These are phyloP conservation scores for Drosophila persimilis DNA, from an alignment of 1,140 invertebrate genomes.

Conservation along the genomic window DNA sequence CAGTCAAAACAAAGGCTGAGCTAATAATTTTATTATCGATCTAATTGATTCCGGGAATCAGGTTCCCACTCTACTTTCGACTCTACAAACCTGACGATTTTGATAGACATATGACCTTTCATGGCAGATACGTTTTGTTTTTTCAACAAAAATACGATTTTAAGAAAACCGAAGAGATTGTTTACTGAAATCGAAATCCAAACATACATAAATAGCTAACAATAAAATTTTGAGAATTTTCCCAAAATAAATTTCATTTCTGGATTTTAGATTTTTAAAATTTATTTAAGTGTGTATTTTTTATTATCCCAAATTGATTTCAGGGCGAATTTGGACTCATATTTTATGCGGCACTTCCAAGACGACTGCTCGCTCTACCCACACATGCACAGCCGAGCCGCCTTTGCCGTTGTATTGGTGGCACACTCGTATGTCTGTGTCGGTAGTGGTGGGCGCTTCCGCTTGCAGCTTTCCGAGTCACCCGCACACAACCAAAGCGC, in stretches of 20 bases:
- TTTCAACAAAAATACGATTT: constrained; percentile 1
- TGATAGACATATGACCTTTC: constrained; percentile 60
- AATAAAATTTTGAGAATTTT: constrained; percentile 40
- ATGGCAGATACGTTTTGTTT: constrained; percentile 4
- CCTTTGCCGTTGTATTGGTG: constrained; percentile 37
- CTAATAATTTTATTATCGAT: constrained; percentile 22
- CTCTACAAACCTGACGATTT: constrained; percentile 20
- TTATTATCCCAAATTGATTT: constrained; percentile 22
- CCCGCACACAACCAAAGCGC: constrained; percentile 30
- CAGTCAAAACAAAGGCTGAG: constrained; percentile 22
- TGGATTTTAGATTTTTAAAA: constrained; percentile 34
- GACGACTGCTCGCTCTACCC: constrained; percentile 21
- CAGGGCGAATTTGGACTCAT: constrained; percentile 29
- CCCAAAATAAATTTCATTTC: constrained; percentile 51
- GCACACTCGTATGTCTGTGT: too few relatives aligned
- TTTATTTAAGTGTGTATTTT: constrained; percentile 46
- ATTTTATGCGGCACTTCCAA: constrained; percentile 26
- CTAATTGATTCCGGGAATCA: constrained; percentile 45
- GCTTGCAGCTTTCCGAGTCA: constrained; percentile 57
- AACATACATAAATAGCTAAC: constrained; percentile 25
- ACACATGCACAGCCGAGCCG: constrained; percentile 26
- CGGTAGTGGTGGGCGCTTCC: constrained; percentile 63
- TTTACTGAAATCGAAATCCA: constrained; percentile 13
- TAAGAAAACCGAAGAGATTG: constrained; percentile 6
- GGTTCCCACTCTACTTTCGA: constrained; percentile 29